Base-by-base conservation (phyloP, 2,113 vertebrate genomes). In the Clarias gariepinus region DNA sequence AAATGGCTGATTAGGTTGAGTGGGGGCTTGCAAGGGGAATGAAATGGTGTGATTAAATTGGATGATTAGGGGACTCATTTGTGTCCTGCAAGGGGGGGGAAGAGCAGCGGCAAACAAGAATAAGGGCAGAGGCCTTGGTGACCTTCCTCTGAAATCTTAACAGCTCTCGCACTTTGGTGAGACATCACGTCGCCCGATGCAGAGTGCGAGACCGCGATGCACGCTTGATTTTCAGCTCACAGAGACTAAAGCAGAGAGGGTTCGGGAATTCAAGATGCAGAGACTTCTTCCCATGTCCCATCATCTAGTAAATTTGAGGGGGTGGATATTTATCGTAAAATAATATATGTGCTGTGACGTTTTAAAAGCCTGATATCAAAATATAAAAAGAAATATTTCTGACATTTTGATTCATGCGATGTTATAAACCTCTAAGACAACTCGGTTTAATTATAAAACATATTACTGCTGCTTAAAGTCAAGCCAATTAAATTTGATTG, bases 401-500 rank as follows among this genome's bases (percentile, higher is more conserved):
- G 95, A 96, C 96, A 96, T 96, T 97, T 97, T 97, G 96, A 98
- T 97, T 96, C 95, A 97, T 95, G 95, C 95, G 95, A 93, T 94
- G 94, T 95, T 95, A 96, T 92, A 95, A 96, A 96, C 94, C 96
- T 96, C 94, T 94, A 96, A 97, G 96, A 98, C 96, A 97, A 98
- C 97, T 97, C 92, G 92, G 96, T 96, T 97, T 98, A 98, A 99
- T 98, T 97, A 97, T 96, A 96, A 96, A 96, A 97, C 96, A 96
- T 96, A 97, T 98, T 98, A 98, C 95, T 95, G 95, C 95, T 94
- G 96, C 97, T 96, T 96, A 95, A 81, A 96, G 96, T 97, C 96
- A 96, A 96, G 96, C 96, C 97, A 98, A 98, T 98, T 98, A 98
- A 97, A 98, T 96, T 97, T 98, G 97, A 99, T 98, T 98, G 97